A percentile compares a stretch with the other conserved stretches of the same genome.
Evolutionary conservation across 2,113 vertebrate genomes (phyloP).

Genomic region (human (Homo sapiens)): DNA sequence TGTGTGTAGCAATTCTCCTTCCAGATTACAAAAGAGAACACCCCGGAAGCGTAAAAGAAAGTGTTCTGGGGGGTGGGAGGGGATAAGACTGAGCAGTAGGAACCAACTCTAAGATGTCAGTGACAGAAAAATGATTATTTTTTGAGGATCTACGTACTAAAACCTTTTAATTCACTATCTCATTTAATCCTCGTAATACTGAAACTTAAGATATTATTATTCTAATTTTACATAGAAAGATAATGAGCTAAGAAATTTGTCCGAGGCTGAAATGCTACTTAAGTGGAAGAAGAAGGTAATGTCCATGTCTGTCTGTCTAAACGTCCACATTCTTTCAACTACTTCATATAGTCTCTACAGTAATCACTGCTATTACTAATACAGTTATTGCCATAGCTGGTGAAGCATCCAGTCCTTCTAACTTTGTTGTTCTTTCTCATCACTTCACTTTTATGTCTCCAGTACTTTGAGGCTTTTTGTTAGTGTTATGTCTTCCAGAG

Average conservation of each 20-base stretch:
- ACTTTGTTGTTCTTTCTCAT: background rate
- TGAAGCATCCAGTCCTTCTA: background rate
- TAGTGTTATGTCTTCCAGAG: background rate
- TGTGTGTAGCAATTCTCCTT: background rate
- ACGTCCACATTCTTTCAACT: background rate
- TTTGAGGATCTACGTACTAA: background rate
- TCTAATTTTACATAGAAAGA: background rate
- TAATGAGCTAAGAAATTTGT: background rate
- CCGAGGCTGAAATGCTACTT: background rate
- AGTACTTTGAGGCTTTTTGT: background rate
- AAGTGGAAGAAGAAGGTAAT: background rate
- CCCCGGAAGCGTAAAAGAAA: background rate
- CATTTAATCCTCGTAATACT: background rate
- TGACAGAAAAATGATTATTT: background rate
- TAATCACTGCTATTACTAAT: background rate
- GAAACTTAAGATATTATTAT: background rate
- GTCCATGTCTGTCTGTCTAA: background rate
- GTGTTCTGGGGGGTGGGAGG: background rate
- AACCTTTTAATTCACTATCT: background rate
- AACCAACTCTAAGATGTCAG: background rate
- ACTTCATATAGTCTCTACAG: background rate
- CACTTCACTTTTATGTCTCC: background rate
- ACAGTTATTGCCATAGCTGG: background rate
- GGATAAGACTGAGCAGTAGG: background rate
- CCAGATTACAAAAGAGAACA: constrained; percentile 32